Evolutionary conservation across 2,113 vertebrate genomes (phyloP).

Genomic region (Tauraco erythrolophus): DNA sequence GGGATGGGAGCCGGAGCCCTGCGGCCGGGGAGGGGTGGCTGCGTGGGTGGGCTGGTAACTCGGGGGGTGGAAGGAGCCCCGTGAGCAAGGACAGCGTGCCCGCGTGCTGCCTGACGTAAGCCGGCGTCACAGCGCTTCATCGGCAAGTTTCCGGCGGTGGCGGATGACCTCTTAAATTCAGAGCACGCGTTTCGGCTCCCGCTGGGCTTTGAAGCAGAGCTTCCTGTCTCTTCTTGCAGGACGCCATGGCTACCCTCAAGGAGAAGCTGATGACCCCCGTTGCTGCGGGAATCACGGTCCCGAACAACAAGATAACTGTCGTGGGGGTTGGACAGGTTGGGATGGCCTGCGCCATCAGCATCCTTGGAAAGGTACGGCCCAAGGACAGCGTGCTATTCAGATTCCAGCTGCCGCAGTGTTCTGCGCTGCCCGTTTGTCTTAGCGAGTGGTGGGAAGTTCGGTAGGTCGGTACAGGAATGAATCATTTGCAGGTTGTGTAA

Average conservation of each 20-base stretch:
- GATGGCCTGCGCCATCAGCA: conserved; percentile 93
- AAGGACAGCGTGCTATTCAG: accelerated
- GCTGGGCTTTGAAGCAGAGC: not conserved
- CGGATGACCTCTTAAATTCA: not conserved
- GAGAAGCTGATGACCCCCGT: conserved; percentile 88
- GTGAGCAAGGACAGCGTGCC: not conserved
- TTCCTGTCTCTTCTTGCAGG: not conserved
- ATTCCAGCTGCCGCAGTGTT: accelerated
- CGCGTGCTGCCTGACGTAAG: not conserved
- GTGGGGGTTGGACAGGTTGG: conserved; percentile 96
- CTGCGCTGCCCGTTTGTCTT: not conserved
- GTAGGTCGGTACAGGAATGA: not conserved
- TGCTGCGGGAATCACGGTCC: conserved; percentile 17
- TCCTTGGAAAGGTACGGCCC: conserved; percentile 84
- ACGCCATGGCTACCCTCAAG: conserved; percentile 88
- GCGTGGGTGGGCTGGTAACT: not conserved
- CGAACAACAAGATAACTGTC: conserved; percentile 92
- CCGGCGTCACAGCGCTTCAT: accelerated
- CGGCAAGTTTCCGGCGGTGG: not conserved
- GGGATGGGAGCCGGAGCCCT: not conserved
- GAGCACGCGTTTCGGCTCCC: accelerated
- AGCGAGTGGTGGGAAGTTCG: not conserved
- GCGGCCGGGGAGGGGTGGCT: not conserved
- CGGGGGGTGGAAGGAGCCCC: not conserved
- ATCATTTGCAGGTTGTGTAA: not conserved